Base-by-base conservation (phyloP, 2,113 vertebrate genomes). In the Syngnathus floridae region DNA sequence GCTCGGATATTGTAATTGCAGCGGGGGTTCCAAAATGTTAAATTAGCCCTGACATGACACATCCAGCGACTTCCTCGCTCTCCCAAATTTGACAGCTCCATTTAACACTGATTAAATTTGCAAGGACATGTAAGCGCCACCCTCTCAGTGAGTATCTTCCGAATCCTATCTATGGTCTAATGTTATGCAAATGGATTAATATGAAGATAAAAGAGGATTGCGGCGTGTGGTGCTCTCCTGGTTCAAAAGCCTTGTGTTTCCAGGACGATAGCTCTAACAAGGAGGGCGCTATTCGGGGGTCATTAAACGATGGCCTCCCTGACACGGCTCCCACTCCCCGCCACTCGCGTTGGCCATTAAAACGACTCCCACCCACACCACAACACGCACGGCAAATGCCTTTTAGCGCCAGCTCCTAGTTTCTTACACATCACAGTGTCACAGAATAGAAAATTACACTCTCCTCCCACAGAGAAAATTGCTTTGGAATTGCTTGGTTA, bases 371-470 rank as follows among this genome's bases (percentile, higher is more conserved):
- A 88, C 84, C 86, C 84, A 88, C 89, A 90, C 85, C 69, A 73
- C 86, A 80, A 89, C 84, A 86, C 86, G 82, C 82, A 75, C 84
- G 67, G 62, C 80, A 88, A 84, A 87, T 70, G 83, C 86, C 86
- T 90, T 91, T 90, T 90, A 90, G 88, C 80, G 75, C 82, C 81
- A 49, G 83, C 88, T 90, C 82, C 87, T 84, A 89, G 81, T 89
- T 90, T 89, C 89, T 92, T 89, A 90, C 90, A 91, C 90, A 92
- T 89, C 89, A 88, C 86, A 90, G 89, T 92, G 90, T 91, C 89
- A 91, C 88, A 86, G 90, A 91, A 91, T 89, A 92, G 91, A 91
- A 92, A 92, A 92, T 92, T 90, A 92, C 90, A 91, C 90, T 90
- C 89, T 91, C 86, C 88, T 89, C 91, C 90, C 88, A 91, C 90